phyloP scores from a whole-genome alignment of 2,113 vertebrate genomes.

The Rana temporaria region DNA sequence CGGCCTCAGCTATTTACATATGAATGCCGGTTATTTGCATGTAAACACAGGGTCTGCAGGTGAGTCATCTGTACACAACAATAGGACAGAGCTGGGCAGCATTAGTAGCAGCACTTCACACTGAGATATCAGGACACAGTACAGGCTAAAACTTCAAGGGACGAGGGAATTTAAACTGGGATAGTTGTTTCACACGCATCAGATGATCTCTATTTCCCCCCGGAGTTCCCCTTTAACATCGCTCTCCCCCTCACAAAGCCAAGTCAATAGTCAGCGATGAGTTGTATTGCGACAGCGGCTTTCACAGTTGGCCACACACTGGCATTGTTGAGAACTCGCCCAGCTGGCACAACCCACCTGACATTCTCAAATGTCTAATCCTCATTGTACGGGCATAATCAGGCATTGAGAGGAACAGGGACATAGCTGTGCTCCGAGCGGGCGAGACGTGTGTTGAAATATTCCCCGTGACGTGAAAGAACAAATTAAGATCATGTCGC shows the following conservation, averaged over 20 bases:
- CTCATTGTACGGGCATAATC: conserved; percentile 45
- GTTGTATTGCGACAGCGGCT: neutral
- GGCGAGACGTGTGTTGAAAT: neutral
- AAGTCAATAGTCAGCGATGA: neutral
- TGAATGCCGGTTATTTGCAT: too few relatives aligned
- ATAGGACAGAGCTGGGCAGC: too few relatives aligned
- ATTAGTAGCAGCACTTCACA: too few relatives aligned
- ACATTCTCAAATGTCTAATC: conserved; percentile 51
- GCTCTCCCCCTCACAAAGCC: neutral
- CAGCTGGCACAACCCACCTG: conserved; percentile 8
- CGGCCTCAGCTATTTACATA: too few relatives aligned
- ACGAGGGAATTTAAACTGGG: too few relatives aligned
- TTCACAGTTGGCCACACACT: neutral
- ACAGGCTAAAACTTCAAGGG: too few relatives aligned
- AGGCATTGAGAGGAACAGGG: conserved; percentile 23
- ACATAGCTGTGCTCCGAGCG: conserved; percentile 4
- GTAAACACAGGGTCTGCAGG: too few relatives aligned
- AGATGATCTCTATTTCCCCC: too few relatives aligned
- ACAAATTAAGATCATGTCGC: neutral
- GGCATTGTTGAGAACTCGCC: conserved; percentile 18
- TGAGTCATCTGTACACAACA: too few relatives aligned
- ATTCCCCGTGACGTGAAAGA: neutral
- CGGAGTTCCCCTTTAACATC: too few relatives aligned
- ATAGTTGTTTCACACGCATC: too few relatives aligned
- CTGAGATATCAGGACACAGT: too few relatives aligned